Percentiles rank a stretch among this genome's conserved stretches.
phyloP scores from a whole-genome alignment of 2,888 invertebrate species.

The Endomychus coccineus region DNA sequence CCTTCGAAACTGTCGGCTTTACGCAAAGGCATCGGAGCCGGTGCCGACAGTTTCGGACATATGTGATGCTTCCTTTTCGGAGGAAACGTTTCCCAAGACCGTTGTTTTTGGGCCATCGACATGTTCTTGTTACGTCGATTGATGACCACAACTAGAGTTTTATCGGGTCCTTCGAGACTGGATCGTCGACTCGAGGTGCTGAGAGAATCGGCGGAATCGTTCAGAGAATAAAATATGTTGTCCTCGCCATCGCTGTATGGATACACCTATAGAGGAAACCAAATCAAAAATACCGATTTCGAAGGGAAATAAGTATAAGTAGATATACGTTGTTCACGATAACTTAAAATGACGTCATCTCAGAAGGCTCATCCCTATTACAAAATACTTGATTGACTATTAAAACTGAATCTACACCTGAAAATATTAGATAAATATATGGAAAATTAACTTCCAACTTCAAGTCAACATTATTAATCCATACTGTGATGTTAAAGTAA shows the following conservation, averaged over 20 bases:
- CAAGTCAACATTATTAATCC: too few species aligned
- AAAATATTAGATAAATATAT: too few species aligned
- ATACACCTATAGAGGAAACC: constrained; percentile 41
- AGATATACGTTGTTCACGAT: too few species aligned
- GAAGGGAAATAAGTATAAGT: too few species aligned
- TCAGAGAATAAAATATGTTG: constrained; percentile 46
- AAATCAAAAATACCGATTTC: neutral
- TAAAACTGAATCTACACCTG: too few species aligned
- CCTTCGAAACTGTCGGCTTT: constrained; percentile 64
- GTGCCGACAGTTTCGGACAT: constrained; percentile 35
- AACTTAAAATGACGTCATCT: too few species aligned
- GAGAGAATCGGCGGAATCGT: constrained; percentile 50
- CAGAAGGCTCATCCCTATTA: too few species aligned
- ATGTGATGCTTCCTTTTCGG: constrained; percentile 44
- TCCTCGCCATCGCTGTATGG: constrained; percentile 53
- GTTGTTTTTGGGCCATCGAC: constrained; percentile 51
- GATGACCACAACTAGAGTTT: constrained; percentile 50
- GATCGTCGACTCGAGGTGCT: constrained; percentile 51
- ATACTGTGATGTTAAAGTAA: too few species aligned
- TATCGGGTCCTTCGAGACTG: constrained; percentile 44
- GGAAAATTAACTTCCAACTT: too few species aligned
- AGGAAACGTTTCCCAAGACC: constrained; percentile 59
- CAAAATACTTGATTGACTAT: too few species aligned
- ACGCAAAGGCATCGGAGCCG: constrained; percentile 41
- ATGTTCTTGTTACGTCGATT: constrained; percentile 39